Evolutionary conservation across 1,140 invertebrate genomes (phyloP), one percentile per base, ranked within the genome.

Genomic region (Zaprionus taronus): DNA sequence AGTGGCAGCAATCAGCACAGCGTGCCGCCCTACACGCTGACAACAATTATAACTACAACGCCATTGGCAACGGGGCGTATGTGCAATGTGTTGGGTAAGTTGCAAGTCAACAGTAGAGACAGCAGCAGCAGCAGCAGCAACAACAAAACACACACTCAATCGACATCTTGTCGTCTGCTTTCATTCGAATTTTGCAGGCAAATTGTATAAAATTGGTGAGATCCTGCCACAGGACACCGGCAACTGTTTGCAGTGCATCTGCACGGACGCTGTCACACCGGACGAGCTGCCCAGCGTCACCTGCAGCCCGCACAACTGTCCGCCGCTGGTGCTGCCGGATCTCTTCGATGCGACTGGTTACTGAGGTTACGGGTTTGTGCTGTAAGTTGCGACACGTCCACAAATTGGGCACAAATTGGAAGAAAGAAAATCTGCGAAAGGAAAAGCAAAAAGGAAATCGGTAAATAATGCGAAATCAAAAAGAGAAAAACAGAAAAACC

Each of bases 221-320:
- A 93, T 94, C 65, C 93, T 96, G 56, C 95, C 95, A 5, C 95
- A 95, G 75, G 95, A 95, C 70, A 95, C 95, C 57, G 95, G 95
- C 65, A 96, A 95, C 80, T 96, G 95, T 90, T 93, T 96, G 71
- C 95, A 96, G 91, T 96, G 95, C 89, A 94, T 95, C 78, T 96
- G 95, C 80, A 91, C 87, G 60, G 91, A 92, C 72, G 92, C 92
- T 36, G 77, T 89, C 41, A 92, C 83, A 36, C 78, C 78, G 12
- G 95, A 94, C 56, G 92, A 93, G 63, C 94, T 94, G 76, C 95
- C 94, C n/a, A 94, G 95, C 58, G 94, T 96, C 75, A 95, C 95
- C 68, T 96, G 95, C 85, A 95, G 94, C 49, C 95, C 95, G 20
- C 93, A 94, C 72, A 94, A 95, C 79, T 94, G 94, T 70, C 93